Evolutionary conservation across 2,797 vertebrate genomes (phyloP).

Genomic region (Epinephelus awoara): DNA sequence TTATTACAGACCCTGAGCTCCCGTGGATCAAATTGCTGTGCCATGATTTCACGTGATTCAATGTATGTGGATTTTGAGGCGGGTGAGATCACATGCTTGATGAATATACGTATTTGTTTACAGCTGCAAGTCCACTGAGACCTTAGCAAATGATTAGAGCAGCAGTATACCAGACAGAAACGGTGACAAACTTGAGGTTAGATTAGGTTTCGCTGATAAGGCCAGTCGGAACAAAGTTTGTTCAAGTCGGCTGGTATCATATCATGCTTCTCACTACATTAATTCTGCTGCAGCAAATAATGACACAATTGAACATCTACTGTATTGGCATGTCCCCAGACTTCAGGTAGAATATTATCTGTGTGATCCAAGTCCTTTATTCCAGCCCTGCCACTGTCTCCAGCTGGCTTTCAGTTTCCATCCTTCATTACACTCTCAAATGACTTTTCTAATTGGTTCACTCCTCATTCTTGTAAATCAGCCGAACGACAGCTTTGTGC

Average conservation of each 20-base stretch:
- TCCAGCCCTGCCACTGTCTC: background rate
- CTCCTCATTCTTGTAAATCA: conserved; percentile 18
- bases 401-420: background rate
- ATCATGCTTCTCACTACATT: conserved; percentile 24
- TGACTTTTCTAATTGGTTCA: conserved; percentile 17
- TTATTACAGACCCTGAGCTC: conserved; percentile 36
- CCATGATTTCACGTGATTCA: background rate
- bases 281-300: conserved; percentile 36
- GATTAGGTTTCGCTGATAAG: conserved; percentile 50
- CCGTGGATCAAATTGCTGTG: conserved; percentile 14
- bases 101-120: background rate
- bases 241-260: conserved; percentile 43
- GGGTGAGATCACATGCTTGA: background rate
- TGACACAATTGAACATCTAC: conserved; percentile 16
- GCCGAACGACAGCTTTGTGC: conserved; percentile 38
- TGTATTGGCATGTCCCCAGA: background rate
- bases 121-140: background rate
- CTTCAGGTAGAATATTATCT: conserved; percentile 24
- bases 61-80: background rate
- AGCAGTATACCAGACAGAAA: conserved; percentile 20
- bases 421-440: background rate
- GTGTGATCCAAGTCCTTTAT: background rate
- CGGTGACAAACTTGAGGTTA: conserved; percentile 25
- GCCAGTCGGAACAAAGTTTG: conserved; percentile 12
- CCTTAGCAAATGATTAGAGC: background rate